phyloP scores from a whole-genome alignment of 2,888 invertebrate genomes.

The Actias luna region DNA sequence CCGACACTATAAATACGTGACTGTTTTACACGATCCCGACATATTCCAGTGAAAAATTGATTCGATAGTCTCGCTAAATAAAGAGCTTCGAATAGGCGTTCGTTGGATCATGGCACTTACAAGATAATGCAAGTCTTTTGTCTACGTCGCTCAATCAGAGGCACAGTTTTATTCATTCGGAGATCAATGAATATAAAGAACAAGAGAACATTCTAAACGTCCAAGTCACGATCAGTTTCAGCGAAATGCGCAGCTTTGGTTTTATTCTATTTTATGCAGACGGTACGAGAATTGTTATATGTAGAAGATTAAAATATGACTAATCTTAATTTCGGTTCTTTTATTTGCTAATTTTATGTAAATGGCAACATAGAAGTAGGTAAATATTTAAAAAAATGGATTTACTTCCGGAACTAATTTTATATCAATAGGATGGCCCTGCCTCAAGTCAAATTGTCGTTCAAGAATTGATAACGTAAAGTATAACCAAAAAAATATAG shows the following conservation, averaged over 20 bases:
- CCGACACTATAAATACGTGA: slow-evolving; percentile 67
- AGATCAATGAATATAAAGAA: slow-evolving; percentile 43
- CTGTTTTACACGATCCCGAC: slow-evolving; percentile 56
- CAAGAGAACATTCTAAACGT: slow-evolving; percentile 36
- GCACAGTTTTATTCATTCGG: slow-evolving; percentile 48
- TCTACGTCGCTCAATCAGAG: slow-evolving; percentile 56
- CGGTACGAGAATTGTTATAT: neutral
- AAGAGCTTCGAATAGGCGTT: slow-evolving; percentile 56
- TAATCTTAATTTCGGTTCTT: neutral
- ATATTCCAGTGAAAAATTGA: slow-evolving; percentile 52
- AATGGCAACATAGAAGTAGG: no score
- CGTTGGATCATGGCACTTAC: slow-evolving; percentile 55
- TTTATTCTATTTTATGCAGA: neutral
- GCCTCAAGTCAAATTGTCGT: no score
- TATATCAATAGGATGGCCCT: no score
- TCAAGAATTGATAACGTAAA: no score
- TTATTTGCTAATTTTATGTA: neutral
- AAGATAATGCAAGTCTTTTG: slow-evolving; percentile 59
- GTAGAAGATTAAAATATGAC: neutral
- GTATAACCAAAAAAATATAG: no score
- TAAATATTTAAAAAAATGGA: no score
- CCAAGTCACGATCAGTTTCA: slow-evolving; percentile 34
- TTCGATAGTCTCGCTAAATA: slow-evolving; percentile 53
- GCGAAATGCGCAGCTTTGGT: slow-evolving; percentile 25
- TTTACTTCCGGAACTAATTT: no score